phyloP scores from a whole-genome alignment of 2,113 vertebrate species.

The Nyctereutes procyonoides region DNA sequence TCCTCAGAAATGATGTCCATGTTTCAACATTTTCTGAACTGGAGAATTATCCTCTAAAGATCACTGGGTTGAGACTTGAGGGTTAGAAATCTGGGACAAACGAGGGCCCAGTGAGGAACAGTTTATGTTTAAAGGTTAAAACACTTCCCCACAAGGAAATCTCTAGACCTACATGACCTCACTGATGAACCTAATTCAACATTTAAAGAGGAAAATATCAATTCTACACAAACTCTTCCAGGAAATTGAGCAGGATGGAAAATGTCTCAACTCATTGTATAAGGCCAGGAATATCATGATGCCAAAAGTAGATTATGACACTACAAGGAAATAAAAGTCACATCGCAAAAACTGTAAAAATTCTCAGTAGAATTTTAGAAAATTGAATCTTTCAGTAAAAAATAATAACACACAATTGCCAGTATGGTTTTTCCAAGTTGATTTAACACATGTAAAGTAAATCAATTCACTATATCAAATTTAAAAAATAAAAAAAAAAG shows the following conservation, averaged over 20 bases:
- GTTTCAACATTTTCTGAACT: background rate
- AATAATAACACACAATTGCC: background rate
- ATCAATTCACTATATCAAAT: background rate
- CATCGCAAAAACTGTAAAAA: background rate
- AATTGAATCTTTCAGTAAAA: background rate
- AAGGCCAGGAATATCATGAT: background rate
- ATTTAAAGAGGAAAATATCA: background rate
- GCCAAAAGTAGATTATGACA: background rate
- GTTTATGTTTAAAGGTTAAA: background rate
- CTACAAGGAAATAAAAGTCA: background rate
- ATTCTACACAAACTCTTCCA: background rate
- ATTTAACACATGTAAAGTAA: background rate
- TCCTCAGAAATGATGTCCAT: background rate
- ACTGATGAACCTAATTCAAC: background rate
- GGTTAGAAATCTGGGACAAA: background rate
- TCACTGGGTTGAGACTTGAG: background rate
- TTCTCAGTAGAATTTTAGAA: background rate
- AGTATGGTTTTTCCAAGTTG: background rate
- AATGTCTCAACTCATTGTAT: background rate
- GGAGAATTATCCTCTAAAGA: background rate
- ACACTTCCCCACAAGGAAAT: background rate
- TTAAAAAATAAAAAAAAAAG: background rate
- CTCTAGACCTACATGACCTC: background rate
- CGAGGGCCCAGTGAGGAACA: background rate
- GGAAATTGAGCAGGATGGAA: background rate